Base-by-base conservation (phyloP, 2,797 vertebrate species). In the Poeciliopsis paucimaculata region DNA sequence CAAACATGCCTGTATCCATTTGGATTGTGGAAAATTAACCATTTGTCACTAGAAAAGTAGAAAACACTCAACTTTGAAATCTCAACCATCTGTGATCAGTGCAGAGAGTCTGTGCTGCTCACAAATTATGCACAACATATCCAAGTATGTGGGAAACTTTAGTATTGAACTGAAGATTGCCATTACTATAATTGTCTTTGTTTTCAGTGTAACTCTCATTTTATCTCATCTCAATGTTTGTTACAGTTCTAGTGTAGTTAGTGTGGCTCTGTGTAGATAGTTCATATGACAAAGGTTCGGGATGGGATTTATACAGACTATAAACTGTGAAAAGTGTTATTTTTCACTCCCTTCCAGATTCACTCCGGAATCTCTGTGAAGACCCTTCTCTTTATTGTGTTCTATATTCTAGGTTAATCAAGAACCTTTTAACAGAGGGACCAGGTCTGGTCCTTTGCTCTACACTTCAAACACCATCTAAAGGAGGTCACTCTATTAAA, bases 401-500 rank as follows among this genome's bases (percentile, higher is more conserved):
- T 66, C 36, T 66, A 23, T 41, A 39, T 66, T 66, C 64, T 66
- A 66, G 64, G 64, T 36, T 66, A 66, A 66, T 39, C 36, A 36
- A 66, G 36, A 66, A 66, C 34, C 64, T 23, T 66, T 39, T 66
- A 66, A 66, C 36, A 66, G 36, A 66, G 8, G 64, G 36, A 20
- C 8, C 64, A 5, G 36, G 64, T 9, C 31, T 64, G 60, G 60
- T 34, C 60, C 7, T 66, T 12, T 66, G 4, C 34, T 36, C 12
- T 66, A 66, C 62, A 39, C 62, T 39, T 39, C 36, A 66, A 66
- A 66, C 64, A 41, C 2, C 64, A 41, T 66, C 20, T 66, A 95
- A 95, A 91, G 92, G 92, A 89, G 94, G 93, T 88, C 94, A 88
- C 49, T 93, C 91, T 16, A 88, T 94, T 91, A 92, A 94, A 91